These are phyloP conservation scores for Karalla daura DNA, from an alignment of 2,797 vertebrate genomes.

Conservation along the genomic window DNA sequence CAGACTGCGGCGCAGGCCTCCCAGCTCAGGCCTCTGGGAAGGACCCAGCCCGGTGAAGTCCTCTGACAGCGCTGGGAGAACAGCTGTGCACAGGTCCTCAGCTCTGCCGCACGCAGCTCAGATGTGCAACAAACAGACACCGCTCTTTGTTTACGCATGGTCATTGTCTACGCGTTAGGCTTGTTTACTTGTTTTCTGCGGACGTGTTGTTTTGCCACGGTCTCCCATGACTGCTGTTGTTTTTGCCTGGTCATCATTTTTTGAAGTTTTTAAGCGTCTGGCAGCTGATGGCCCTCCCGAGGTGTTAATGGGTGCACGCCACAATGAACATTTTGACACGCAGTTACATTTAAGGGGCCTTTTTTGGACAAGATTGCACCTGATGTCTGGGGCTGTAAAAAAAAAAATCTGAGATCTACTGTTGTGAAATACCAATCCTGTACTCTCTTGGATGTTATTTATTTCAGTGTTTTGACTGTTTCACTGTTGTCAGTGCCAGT, in stretches of 20 bases:
- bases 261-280: conserved; percentile 63
- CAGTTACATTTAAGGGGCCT: conserved; percentile 40
- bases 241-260: conserved; percentile 73
- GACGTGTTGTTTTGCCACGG: conserved; percentile 65
- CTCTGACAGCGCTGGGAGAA: conserved; percentile 74
- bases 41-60: conserved; percentile 73
- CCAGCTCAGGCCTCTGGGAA: conserved; percentile 75
- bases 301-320: conserved; percentile 56
- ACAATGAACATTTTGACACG: conserved; percentile 66
- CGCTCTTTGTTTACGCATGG: conserved; percentile 76
- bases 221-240: conserved; percentile 63
- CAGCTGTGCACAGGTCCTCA: conserved; percentile 82
- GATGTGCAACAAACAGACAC: conserved; percentile 77
- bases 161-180: conserved; percentile 51
- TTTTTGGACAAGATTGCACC: conserved; percentile 62
- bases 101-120: conserved; percentile 66
- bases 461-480: not conserved
- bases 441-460: not conserved
- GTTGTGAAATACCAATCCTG: not conserved
- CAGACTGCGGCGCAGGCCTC: conserved; percentile 79
- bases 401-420: conserved; percentile 15
- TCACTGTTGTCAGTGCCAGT: not conserved
- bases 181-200: conserved; percentile 73
- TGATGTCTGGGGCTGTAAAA: conserved; percentile 63
- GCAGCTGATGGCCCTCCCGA: conserved; percentile 74